These are phyloP conservation scores for Trachymyrmex septentrionalis DNA, from an alignment of 1,140 invertebrate species.

Conservation along the genomic window DNA sequence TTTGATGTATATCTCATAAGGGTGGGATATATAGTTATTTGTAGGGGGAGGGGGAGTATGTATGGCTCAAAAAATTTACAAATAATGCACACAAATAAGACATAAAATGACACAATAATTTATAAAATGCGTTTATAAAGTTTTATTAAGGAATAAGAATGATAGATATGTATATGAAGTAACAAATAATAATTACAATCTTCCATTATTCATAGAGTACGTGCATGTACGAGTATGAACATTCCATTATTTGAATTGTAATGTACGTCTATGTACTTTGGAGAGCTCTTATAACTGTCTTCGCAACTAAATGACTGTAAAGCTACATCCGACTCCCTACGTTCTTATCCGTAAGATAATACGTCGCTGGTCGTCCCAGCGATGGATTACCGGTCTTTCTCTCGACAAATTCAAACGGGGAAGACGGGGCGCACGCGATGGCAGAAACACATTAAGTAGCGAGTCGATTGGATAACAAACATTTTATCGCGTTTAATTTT, in stretches of 20 bases:
- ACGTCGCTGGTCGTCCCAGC: slow-evolving; percentile 17
- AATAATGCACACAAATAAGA: too few relatives aligned
- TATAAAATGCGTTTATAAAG: too few relatives aligned
- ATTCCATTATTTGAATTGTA: slow-evolving; percentile 26
- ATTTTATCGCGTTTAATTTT: slow-evolving; percentile 87
- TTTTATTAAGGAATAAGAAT: too few relatives aligned
- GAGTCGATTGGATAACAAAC: slow-evolving; percentile 86
- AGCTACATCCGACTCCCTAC: neutral
- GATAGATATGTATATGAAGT: too few relatives aligned
- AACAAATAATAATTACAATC: too few relatives aligned
- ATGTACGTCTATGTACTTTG: slow-evolving; percentile 9
- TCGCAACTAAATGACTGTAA: slow-evolving; percentile 59
- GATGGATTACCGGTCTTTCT: slow-evolving; percentile 36
- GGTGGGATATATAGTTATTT: too few relatives aligned
- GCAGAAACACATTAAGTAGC: slow-evolving; percentile 59
- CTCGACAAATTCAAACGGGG: slow-evolving; percentile 39
- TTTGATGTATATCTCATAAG: too few relatives aligned
- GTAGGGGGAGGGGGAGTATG: too few relatives aligned
- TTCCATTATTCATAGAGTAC: too few relatives aligned
- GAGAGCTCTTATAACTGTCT: slow-evolving; percentile 40
- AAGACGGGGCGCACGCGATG: slow-evolving; percentile 24
- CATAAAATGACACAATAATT: too few relatives aligned
- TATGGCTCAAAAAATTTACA: too few relatives aligned
- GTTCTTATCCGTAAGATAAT: slow-evolving; percentile 73
- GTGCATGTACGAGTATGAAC: too few relatives aligned